Evolutionary conservation across 2,888 invertebrate species (phyloP), one percentile per base, ranked within the genome.

Genomic region (Eupeodes latifasciatus): DNA sequence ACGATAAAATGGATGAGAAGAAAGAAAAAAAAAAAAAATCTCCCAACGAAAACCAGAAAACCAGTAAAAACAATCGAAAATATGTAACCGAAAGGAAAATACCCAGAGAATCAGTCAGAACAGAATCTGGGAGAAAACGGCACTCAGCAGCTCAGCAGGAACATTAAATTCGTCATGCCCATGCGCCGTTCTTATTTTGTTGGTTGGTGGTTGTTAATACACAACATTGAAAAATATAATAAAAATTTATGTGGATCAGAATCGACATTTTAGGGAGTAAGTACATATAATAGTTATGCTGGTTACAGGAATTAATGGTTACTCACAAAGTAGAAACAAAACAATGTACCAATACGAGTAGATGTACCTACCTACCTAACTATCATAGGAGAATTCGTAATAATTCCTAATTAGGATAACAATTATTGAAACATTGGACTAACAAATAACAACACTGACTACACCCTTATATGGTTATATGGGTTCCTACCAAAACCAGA

Each of bases 351-450:
- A 5, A 34, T 1, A n/a, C n/a, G n/a, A n/a, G n/a, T n/a, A n/a
- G n/a, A n/a, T n/a, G n/a, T n/a, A n/a, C n/a, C n/a, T n/a, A n/a
- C n/a, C n/a, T n/a, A 57, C 10, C 9, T n/a, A 11, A 11, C 7
- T 36, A 36, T 6, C 10, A 36, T 4, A 51, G 10, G 47, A 77
- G n/a, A 34, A 59, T 55, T 76, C 10, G 53, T 74, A 81, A 87
- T 87, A 74, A 81, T 62, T 40, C 14, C 80, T 77, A 87, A 84
- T 87, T 84, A 59, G 72, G 19, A 74, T n/a, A 62, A 51, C 61
- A 76, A 83, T 79, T 83, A 81, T 59, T 57, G n/a, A 19, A 27
- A 27, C 5, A 66, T 19, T 34, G 66, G 19, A 47, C 47, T 64
- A 66, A 67, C 49, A 44, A 66, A 27, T 66, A 55, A 19, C 36